A percentile compares a stretch with the other conserved stretches of the same genome.
phyloP scores from a whole-genome alignment of 2,797 vertebrate genomes.

The Cyprinella venusta region DNA sequence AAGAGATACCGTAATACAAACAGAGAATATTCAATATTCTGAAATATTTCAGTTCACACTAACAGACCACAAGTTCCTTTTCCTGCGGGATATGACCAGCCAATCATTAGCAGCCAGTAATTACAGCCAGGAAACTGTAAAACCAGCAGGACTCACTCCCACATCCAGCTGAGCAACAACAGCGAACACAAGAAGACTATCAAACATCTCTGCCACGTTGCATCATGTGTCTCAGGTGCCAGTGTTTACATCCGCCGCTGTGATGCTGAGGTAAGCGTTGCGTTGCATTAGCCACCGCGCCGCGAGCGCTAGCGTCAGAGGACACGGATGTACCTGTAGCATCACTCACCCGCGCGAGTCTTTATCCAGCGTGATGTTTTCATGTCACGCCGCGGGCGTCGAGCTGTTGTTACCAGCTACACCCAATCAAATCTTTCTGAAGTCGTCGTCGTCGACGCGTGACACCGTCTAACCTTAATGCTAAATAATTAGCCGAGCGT shows the following conservation, averaged over 20 bases:
- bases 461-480: conserved; percentile 83
- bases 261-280: conserved; percentile 56
- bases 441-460: conserved; percentile 77
- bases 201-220: conserved; percentile 35
- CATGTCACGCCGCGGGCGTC: conserved; percentile 76
- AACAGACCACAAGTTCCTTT: conserved; percentile 81
- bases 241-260: conserved; percentile 5
- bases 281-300: conserved; percentile 61
- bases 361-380: conserved; percentile 83
- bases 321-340: conserved; percentile 79
- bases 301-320: conserved; percentile 66
- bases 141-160: not conserved
- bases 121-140: conserved; percentile 83
- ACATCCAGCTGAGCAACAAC: not conserved
- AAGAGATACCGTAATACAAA: not conserved
- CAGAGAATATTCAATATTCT: conserved; percentile 55
- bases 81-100: conserved; percentile 83
- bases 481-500: conserved; percentile 81
- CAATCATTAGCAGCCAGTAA: conserved; percentile 89
- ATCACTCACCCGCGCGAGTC: conserved; percentile 71
- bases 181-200: not conserved
- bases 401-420: conserved; percentile 74
- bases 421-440: conserved; percentile 83
- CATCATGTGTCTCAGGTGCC: conserved; percentile 22
- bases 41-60: conserved; percentile 90